Percentiles rank a stretch among this genome's conserved stretches.
Conservation (phyloP, 2,797 vertebrate species). For the Pipistrellus pygmaeus region DNA sequence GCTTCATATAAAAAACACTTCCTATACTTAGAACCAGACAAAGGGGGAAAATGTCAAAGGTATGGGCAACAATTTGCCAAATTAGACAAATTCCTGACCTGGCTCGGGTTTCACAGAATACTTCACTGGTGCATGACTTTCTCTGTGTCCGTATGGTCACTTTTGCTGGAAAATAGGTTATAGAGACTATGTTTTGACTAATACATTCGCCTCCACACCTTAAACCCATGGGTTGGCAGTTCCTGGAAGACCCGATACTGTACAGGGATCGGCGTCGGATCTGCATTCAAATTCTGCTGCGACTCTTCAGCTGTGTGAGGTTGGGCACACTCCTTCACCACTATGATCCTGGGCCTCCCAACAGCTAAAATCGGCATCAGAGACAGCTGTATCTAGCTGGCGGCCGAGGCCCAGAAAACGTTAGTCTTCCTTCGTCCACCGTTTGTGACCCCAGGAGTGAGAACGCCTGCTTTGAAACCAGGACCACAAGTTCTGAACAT, state of each 20-base stretch:
- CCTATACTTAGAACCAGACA: not conserved
- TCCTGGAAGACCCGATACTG: not conserved
- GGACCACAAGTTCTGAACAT: not conserved
- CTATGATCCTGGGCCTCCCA: not conserved
- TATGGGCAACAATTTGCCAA: not conserved
- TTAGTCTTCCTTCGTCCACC: not conserved
- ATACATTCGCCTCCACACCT: too few species aligned
- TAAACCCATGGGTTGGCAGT: too few species aligned
- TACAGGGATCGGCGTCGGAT: too few species aligned
- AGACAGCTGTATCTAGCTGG: not conserved
- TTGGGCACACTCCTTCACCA: not conserved
- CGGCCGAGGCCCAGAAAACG: accelerated
- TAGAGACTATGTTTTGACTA: not conserved
- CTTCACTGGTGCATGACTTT: not conserved
- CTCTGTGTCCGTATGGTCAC: not conserved
- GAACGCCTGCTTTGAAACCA: slow-evolving; percentile 43
- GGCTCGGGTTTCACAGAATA: not conserved
- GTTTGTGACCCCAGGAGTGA: slow-evolving; percentile 33
- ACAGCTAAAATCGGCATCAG: accelerated
- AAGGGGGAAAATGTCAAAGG: not conserved
- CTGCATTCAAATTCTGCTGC: not conserved
- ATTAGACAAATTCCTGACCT: not conserved
- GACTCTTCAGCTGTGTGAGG: not conserved
- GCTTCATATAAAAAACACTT: not conserved
- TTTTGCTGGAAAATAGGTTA: not conserved